A percentile compares a stretch with the other conserved stretches of the same genome.
These are phyloP conservation scores for Oceanodroma tethys DNA, from an alignment of 2,113 vertebrate species.

Conservation along the genomic window DNA sequence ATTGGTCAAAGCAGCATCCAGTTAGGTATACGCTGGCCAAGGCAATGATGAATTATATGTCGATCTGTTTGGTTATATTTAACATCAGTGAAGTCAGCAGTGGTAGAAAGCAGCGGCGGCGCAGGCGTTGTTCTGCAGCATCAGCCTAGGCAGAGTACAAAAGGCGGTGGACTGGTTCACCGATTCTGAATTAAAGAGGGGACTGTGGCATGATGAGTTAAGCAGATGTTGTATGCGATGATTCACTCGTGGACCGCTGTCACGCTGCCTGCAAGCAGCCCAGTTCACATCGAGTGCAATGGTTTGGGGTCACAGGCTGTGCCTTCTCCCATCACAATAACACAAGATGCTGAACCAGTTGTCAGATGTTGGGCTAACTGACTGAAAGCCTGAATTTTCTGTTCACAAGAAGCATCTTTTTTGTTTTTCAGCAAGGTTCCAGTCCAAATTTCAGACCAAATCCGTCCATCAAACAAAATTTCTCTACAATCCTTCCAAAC, in stretches of 20 bases:
- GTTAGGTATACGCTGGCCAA: background rate
- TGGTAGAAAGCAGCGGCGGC: accelerated
- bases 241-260: background rate
- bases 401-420: background rate
- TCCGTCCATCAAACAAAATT: background rate
- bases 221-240: background rate
- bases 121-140: background rate
- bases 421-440: background rate
- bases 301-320: background rate
- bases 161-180: background rate
- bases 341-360: background rate
- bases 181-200: background rate
- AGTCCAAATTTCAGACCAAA: background rate
- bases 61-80: background rate
- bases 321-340: background rate
- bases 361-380: background rate
- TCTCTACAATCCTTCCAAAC: background rate
- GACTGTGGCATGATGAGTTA: background rate
- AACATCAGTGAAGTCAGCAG: background rate
- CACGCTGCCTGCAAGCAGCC: background rate
- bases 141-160: background rate
- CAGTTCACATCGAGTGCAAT: background rate
- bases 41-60: background rate
- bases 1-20: background rate
- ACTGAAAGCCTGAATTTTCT: background rate